phyloP scores from a whole-genome alignment of 2,113 vertebrate species.

The Mormyrus lacerda region DNA sequence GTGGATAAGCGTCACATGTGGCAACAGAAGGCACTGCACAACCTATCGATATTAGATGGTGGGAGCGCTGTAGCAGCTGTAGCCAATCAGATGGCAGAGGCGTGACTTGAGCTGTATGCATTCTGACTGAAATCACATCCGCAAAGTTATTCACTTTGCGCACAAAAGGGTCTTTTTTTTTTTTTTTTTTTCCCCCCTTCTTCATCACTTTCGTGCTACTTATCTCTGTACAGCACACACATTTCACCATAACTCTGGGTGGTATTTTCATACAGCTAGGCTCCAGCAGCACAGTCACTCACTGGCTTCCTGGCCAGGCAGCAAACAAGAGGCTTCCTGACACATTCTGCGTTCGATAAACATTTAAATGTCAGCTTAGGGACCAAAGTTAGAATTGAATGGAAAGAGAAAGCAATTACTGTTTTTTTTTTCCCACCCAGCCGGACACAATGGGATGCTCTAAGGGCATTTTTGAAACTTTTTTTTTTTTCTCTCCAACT shows the following conservation, averaged over 20 bases:
- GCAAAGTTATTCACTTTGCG: neutral
- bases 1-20: neutral
- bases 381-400: neutral
- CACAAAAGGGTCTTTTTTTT: neutral
- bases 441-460: neutral
- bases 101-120: neutral
- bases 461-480: neutral
- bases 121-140: neutral
- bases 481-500: neutral
- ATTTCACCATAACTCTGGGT: neutral
- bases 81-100: slow-evolving; percentile 1
- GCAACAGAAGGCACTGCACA: neutral
- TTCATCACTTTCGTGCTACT: neutral
- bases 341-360: neutral
- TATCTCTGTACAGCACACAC: neutral
- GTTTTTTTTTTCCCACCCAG: neutral
- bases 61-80: neutral
- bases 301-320: neutral
- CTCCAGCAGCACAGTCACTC: neutral
- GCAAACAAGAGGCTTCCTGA: slow-evolving; percentile 4
- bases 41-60: neutral
- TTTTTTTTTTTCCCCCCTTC: too few relatives aligned
- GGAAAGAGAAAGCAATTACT: neutral
- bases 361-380: neutral
- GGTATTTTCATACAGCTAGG: neutral